phyloP scores from a whole-genome alignment of 1,140 invertebrate genomes.

The Samia ricini region DNA sequence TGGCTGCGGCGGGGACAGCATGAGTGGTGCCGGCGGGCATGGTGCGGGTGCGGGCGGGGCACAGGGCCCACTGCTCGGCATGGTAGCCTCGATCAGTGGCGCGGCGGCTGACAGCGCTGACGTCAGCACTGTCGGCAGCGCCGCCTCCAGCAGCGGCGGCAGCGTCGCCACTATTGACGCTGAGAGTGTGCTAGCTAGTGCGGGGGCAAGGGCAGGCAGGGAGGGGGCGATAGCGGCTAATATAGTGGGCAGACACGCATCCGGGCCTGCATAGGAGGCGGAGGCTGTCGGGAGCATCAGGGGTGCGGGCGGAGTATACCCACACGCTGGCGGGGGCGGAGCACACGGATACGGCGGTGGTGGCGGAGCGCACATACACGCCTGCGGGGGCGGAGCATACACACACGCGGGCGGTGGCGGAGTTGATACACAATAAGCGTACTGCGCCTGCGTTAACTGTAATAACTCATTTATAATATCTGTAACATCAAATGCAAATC shows the following conservation, averaged over 20 bases:
- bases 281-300: constrained; percentile 5
- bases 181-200: constrained; percentile 37
- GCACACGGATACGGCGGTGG: not conserved
- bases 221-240: constrained; percentile 19
- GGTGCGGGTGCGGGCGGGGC: not conserved
- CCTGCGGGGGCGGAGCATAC: no score
- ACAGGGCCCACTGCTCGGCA: constrained; percentile 9
- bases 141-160: constrained; percentile 39
- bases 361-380: not conserved
- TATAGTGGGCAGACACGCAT: constrained; percentile 12
- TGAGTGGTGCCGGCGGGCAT: constrained; percentile 11
- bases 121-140: constrained; percentile 35
- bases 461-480: not conserved
- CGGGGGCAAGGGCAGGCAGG: constrained; percentile 24
- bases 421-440: not conserved
- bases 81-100: constrained; percentile 30
- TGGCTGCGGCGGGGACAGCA: not conserved
- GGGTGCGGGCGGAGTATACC: constrained; percentile 14
- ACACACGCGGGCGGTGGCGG: no score
- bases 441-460: not conserved
- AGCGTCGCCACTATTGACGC: constrained; percentile 35
- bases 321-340: no score
- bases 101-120: constrained; percentile 38
- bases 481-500: no score
- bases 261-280: constrained; percentile 16